A percentile compares a stretch with the other conserved stretches of the same genome.
These are phyloP conservation scores for Hirtodrosophila confusa DNA, from an alignment of 2,888 invertebrate genomes.

Conservation along the genomic window DNA sequence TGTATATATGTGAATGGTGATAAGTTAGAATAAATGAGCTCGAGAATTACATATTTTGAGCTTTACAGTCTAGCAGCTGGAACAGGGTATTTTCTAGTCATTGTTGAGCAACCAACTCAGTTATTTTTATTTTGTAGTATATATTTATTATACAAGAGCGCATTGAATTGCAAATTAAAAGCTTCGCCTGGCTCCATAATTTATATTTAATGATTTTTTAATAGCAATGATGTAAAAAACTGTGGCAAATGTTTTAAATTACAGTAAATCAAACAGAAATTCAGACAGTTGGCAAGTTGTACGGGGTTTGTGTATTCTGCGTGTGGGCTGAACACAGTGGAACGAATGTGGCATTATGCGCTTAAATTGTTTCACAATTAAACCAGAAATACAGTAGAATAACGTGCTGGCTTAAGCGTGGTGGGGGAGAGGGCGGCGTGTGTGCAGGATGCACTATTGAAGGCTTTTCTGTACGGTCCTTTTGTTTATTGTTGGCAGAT, in stretches of 20 bases:
- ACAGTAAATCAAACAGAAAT: conserved; percentile 60
- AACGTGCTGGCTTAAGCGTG: not conserved
- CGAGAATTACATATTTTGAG: too few relatives aligned
- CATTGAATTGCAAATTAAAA: conserved; percentile 63
- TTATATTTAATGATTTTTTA: conserved; percentile 63
- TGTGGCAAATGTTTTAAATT: conserved; percentile 60
- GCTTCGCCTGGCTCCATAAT: conserved; percentile 49
- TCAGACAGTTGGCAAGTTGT: conserved; percentile 27
- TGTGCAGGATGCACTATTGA: conserved; percentile 35
- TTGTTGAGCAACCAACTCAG: not conserved
- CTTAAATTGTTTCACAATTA: conserved; percentile 72
- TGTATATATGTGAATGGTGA: too few relatives aligned
- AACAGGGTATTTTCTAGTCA: conserved; percentile 12
- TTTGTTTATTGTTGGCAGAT: conserved; percentile 72
- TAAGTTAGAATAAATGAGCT: too few relatives aligned
- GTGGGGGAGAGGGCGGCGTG: not conserved
- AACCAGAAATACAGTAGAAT: conserved; percentile 28
- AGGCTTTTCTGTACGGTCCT: conserved; percentile 31
- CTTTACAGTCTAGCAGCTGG: too few relatives aligned
- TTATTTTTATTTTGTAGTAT: conserved; percentile 23
- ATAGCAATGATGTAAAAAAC: conserved; percentile 45
- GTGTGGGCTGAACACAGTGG: conserved; percentile 30
- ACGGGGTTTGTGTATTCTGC: not conserved
- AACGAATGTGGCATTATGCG: conserved; percentile 53
- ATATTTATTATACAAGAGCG: conserved; percentile 46